A percentile compares a stretch with the other conserved stretches of the same genome.
Conservation (phyloP, 2,888 invertebrate species). For the Volucella inflata region DNA sequence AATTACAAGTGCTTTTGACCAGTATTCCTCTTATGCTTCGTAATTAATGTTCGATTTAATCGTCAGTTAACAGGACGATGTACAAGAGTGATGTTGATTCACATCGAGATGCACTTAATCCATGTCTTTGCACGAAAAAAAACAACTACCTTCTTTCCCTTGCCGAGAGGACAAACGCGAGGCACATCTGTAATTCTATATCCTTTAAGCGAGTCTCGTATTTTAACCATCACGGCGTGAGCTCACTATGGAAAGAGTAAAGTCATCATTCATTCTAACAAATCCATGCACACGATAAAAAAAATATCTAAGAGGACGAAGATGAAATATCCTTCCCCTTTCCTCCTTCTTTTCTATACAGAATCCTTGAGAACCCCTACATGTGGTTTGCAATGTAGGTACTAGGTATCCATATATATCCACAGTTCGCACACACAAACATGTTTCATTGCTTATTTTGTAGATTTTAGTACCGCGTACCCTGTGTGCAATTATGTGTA, state of each 20-base stretch:
- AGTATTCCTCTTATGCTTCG: constrained; percentile 46
- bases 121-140: constrained; percentile 38
- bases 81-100: constrained; percentile 60
- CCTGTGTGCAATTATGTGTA: constrained; percentile 71
- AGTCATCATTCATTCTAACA: constrained; percentile 73
- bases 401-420: too few species aligned
- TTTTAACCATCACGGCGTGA: constrained; percentile 39
- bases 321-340: constrained; percentile 52
- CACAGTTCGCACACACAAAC: constrained; percentile 52
- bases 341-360: not conserved
- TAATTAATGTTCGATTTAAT: constrained; percentile 75
- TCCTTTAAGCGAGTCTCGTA: constrained; percentile 55
- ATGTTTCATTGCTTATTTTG: constrained; percentile 1
- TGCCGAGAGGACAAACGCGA: not conserved
- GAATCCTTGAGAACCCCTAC: not conserved
- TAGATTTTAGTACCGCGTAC: constrained; percentile 9
- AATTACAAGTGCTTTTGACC: not conserved
- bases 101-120: constrained; percentile 52
- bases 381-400: constrained; percentile 58
- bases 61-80: constrained; percentile 65
- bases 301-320: constrained; percentile 35
- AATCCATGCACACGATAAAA: constrained; percentile 47
- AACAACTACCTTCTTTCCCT: not conserved
- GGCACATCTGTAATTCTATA: constrained; percentile 59
- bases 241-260: constrained; percentile 27